Conservation (phyloP, 2,113 vertebrate species). For the Rhynchopsitta pachyrhyncha region DNA sequence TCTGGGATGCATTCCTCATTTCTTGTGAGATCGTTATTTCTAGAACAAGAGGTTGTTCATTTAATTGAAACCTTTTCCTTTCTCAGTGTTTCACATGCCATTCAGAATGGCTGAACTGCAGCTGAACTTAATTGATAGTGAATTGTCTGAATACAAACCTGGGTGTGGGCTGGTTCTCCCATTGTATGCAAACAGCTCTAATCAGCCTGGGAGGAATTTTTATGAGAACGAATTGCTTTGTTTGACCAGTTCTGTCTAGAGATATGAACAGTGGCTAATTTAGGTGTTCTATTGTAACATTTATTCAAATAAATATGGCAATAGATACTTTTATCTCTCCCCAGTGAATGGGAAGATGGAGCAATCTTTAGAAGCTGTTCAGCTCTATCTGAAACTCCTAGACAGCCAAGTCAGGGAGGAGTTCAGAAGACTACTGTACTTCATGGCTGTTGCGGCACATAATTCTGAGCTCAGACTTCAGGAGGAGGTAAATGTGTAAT, state of each 20-base stretch:
- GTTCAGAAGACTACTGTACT: slow-evolving; percentile 89
- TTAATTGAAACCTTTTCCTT: background rate
- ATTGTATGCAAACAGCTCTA: background rate
- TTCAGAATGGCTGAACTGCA: background rate
- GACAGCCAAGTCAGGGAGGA: slow-evolving; percentile 89
- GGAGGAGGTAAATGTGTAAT: slow-evolving; percentile 81
- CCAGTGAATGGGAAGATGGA: slow-evolving; percentile 93
- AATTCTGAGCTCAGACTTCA: slow-evolving; percentile 86
- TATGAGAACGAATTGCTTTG: background rate
- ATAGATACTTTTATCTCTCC: slow-evolving; percentile 9
- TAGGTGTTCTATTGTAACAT: background rate
- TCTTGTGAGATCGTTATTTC: background rate
- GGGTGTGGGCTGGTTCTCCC: background rate
- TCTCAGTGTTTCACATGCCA: background rate
- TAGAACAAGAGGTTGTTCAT: background rate
- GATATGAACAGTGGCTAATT: background rate
- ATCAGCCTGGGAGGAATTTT: background rate
- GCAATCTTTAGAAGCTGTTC: slow-evolving; percentile 88
- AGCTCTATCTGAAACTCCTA: slow-evolving; percentile 92
- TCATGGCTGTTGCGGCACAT: slow-evolving; percentile 89
- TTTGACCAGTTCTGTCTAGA: background rate
- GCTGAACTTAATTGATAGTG: background rate
- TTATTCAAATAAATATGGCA: background rate
- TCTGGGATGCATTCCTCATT: background rate
- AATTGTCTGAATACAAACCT: background rate